Conservation (phyloP, 2,888 invertebrate genomes). For the Suillia variegata region DNA sequence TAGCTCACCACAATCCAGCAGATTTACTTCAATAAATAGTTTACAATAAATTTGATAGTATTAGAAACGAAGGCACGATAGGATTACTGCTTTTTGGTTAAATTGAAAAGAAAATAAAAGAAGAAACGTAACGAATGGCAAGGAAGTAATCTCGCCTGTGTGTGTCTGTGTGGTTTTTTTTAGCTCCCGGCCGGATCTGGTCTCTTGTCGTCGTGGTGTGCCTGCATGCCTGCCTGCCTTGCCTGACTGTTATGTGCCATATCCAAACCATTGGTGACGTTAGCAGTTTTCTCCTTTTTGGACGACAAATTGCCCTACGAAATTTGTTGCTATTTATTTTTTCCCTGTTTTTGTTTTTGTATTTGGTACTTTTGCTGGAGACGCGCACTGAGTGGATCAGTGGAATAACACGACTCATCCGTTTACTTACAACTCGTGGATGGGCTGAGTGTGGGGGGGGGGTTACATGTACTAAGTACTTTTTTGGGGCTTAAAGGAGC, state of each 20-base stretch:
- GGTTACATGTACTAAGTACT: slow-evolving; percentile 4
- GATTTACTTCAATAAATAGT: slow-evolving; percentile 31
- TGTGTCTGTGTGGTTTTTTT: not conserved
- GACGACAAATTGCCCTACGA: slow-evolving; percentile 13
- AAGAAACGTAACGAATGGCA: not conserved
- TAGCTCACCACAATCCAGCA: slow-evolving; percentile 23
- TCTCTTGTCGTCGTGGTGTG: not conserved
- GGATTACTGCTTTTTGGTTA: slow-evolving; percentile 27
- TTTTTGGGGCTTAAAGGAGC: slow-evolving; percentile 7
- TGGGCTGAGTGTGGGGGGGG: not conserved
- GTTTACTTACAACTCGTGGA: slow-evolving; percentile 31
- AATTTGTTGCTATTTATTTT: not conserved
- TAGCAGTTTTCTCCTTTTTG: slow-evolving; percentile 15
- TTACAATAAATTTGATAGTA: slow-evolving; percentile 31
- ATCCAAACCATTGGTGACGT: slow-evolving; percentile 16
- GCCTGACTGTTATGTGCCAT: not conserved
- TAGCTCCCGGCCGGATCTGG: too few relatives aligned
- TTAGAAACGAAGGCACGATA: slow-evolving; percentile 22
- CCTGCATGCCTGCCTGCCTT: not conserved
- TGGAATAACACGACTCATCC: slow-evolving; percentile 40
- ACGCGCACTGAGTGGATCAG: slow-evolving; percentile 29
- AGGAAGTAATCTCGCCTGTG: slow-evolving; percentile 1
- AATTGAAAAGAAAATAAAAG: slow-evolving; percentile 26
- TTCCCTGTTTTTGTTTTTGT: not conserved
- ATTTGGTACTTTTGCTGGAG: not conserved